Percentiles rank a stretch among this genome's conserved stretches.
phyloP scores from a whole-genome alignment of 2,888 invertebrate genomes.

The Drosophila neotestacea region DNA sequence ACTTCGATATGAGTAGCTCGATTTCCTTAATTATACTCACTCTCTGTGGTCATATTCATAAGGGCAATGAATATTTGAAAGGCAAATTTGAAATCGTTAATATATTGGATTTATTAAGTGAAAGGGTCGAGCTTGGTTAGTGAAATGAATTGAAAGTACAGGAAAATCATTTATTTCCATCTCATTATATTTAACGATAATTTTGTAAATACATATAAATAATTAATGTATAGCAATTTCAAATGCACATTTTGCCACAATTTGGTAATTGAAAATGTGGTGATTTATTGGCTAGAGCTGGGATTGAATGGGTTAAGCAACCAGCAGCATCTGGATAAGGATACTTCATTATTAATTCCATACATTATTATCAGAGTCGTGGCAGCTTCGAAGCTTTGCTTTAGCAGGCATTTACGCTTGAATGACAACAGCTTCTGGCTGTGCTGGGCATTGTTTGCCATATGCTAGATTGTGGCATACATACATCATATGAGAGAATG shows the following conservation, averaged over 20 bases:
- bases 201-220: background rate
- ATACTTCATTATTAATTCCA: slow-evolving; percentile 10
- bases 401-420: slow-evolving; percentile 30
- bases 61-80: background rate
- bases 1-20: slow-evolving; percentile 2
- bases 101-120: background rate
- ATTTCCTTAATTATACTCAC: background rate
- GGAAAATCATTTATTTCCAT: no score
- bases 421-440: slow-evolving; percentile 19
- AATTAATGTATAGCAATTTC: background rate
- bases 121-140: background rate
- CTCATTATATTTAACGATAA: no score
- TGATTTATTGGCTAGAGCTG: background rate
- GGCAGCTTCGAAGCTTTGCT: slow-evolving; percentile 10
- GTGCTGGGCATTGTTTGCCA: slow-evolving; percentile 25
- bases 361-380: slow-evolving; percentile 27
- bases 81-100: background rate
- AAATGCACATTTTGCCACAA: background rate
- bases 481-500: slow-evolving; percentile 26
- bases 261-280: background rate
- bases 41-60: background rate
- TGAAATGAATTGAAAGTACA: no score
- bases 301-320: background rate
- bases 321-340: background rate
- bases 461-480: slow-evolving; percentile 18